phyloP scores from a whole-genome alignment of 2,888 invertebrate genomes.

The Falcaria lacertinaria region DNA sequence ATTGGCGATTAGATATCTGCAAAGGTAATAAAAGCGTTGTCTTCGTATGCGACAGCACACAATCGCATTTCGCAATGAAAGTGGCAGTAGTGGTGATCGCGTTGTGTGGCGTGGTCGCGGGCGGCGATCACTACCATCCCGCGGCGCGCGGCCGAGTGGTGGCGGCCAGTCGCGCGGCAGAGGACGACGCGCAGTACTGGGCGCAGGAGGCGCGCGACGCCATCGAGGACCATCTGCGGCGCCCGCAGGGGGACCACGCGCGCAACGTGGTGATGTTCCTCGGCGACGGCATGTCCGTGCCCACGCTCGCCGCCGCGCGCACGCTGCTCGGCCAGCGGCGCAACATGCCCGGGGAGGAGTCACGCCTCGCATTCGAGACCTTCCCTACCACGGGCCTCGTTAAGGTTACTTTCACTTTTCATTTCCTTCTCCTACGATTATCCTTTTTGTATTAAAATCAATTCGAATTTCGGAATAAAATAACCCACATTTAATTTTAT shows the following conservation, averaged over 20 bases:
- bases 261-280: conserved; percentile 83
- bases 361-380: conserved; percentile 77
- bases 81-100: not conserved
- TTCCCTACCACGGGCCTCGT: conserved; percentile 77
- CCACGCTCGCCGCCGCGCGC: conserved; percentile 82
- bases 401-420: conserved; percentile 23
- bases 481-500: too few relatives aligned
- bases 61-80: not conserved
- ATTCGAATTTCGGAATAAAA: too few relatives aligned
- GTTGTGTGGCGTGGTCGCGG: not conserved
- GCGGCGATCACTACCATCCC: not conserved
- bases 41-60: not conserved
- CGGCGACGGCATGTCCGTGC: conserved; percentile 86
- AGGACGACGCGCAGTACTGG: conserved; percentile 20
- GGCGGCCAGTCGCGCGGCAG: conserved; percentile 2
- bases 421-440: too few relatives aligned
- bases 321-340: conserved; percentile 79
- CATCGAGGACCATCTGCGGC: conserved; percentile 35
- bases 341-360: conserved; percentile 76
- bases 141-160: not conserved
- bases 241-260: conserved; percentile 42
- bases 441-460: too few relatives aligned
- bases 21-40: not conserved
- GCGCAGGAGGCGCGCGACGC: conserved; percentile 41
- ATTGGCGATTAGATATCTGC: not conserved